Conservation (phyloP, 2,797 vertebrate genomes). For the Anisognathus igniventris region DNA sequence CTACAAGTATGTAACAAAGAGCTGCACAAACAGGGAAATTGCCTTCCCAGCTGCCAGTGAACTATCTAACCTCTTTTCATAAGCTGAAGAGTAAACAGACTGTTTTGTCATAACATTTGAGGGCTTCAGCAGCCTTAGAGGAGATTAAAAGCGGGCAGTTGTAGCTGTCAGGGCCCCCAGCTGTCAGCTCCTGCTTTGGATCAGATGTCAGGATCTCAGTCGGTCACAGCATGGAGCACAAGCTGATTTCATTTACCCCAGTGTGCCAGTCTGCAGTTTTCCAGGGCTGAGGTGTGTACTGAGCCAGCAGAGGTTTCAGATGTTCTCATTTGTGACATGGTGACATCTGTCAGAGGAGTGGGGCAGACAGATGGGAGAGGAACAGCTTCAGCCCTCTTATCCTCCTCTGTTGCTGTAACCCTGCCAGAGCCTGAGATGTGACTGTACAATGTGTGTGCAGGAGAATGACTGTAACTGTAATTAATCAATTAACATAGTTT, state of each 20-base stretch:
- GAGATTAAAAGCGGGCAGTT: not conserved
- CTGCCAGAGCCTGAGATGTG: not conserved
- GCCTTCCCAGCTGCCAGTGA: not conserved
- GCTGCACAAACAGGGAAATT: not conserved
- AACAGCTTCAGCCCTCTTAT: not conserved
- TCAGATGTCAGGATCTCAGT: not conserved
- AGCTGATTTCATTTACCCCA: not conserved
- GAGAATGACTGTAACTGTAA: not conserved
- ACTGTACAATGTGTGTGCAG: not conserved
- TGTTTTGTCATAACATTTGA: not conserved
- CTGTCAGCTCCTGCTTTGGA: not conserved
- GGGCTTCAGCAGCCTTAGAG: not conserved
- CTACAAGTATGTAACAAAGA: not conserved
- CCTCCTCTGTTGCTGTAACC: not conserved
- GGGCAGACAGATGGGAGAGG: not conserved
- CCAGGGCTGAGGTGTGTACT: not conserved
- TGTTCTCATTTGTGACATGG: not conserved
- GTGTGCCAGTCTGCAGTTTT: not conserved
- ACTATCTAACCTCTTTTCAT: not conserved
- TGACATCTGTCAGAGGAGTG: not conserved
- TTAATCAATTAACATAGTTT: not conserved
- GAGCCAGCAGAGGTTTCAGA: not conserved
- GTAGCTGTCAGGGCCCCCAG: not conserved
- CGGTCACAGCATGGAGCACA: not conserved
- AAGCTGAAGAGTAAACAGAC: not conserved